Percentiles rank a stretch among this genome's conserved stretches.
Conservation (phyloP, 1,140 invertebrate genomes). For the Zaprionus taronus region DNA sequence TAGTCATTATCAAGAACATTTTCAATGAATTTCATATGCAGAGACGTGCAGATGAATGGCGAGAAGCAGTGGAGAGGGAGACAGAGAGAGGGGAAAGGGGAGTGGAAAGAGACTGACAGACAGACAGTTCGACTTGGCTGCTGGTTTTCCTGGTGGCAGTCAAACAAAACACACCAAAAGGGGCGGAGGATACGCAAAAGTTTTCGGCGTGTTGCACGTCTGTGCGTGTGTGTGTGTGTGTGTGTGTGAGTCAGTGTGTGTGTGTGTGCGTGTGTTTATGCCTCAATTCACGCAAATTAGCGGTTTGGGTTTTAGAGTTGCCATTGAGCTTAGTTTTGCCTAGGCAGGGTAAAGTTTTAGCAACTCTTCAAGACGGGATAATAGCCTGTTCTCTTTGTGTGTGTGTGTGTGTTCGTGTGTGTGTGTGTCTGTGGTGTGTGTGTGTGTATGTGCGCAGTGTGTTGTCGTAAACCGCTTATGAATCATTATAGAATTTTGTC, state of each 20-base stretch:
- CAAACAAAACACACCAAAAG: not conserved
- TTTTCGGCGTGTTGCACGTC: constrained; percentile 37
- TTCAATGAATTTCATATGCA: constrained; percentile 70
- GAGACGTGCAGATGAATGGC: constrained; percentile 14
- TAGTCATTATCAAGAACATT: constrained; percentile 76
- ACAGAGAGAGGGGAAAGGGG: not conserved
- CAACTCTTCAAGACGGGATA: constrained; percentile 64
- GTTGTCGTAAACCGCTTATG: constrained; percentile 72
- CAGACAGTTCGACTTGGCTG: constrained; percentile 13
- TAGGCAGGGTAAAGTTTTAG: constrained; percentile 46
- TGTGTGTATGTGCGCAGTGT: constrained; percentile 27
- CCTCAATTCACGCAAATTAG: constrained; percentile 77
- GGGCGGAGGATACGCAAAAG: constrained; percentile 57
- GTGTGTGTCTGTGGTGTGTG: constrained; percentile 23
- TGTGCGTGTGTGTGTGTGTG: constrained; percentile 1
- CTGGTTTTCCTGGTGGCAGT: constrained; percentile 13
- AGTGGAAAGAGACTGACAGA: not conserved
- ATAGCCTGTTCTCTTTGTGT: constrained; percentile 23
- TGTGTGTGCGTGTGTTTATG: constrained; percentile 41
- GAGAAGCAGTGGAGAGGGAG: not conserved
- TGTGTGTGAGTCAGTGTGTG: constrained; percentile 16
- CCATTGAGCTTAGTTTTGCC: constrained; percentile 44
- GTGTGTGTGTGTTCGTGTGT: constrained; percentile 26
- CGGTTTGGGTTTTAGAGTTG: constrained; percentile 51
- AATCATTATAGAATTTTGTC: constrained; percentile 77